A percentile compares a stretch with the other conserved stretches of the same genome.
These are phyloP conservation scores for Dendrolimus houi DNA, from an alignment of 2,888 invertebrate species.

Conservation along the genomic window DNA sequence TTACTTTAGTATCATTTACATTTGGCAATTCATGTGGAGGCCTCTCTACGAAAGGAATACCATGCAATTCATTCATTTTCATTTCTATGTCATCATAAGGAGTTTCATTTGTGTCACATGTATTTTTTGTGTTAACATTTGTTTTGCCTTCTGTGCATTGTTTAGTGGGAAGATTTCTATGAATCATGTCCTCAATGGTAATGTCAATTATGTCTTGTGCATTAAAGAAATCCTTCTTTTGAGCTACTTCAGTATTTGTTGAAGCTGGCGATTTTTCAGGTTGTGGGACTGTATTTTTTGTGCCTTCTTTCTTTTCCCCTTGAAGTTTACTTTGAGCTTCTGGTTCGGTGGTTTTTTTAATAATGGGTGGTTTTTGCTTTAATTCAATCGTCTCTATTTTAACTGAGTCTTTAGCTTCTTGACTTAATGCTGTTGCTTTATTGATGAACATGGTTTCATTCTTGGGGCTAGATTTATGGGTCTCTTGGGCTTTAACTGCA, in stretches of 20 bases:
- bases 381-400: slow-evolving; percentile 19
- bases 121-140: slow-evolving; percentile 9
- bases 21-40: slow-evolving; percentile 48
- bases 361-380: slow-evolving; percentile 12
- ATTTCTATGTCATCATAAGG: slow-evolving; percentile 58
- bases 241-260: slow-evolving; percentile 9
- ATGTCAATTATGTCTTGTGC: slow-evolving; percentile 60
- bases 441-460: slow-evolving; percentile 45
- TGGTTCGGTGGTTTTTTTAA: slow-evolving; percentile 14
- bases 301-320: not conserved
- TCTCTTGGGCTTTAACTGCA: slow-evolving; percentile 41
- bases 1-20: slow-evolving; percentile 19
- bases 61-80: slow-evolving; percentile 69
- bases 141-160: slow-evolving; percentile 27
- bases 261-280: not conserved
- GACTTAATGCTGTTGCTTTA: slow-evolving; percentile 21
- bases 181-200: slow-evolving; percentile 64
- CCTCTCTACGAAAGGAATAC: slow-evolving; percentile 55
- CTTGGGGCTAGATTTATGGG: slow-evolving; percentile 33
- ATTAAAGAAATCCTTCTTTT: slow-evolving; percentile 40
- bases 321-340: slow-evolving; percentile 10
- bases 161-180: slow-evolving; percentile 36
- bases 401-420: slow-evolving; percentile 19
- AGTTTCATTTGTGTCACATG: not conserved
- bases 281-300: not conserved